Evolutionary conservation across 92 coral and sea anemone species (phyloP).

Genomic region (Paragorgia papillata): DNA sequence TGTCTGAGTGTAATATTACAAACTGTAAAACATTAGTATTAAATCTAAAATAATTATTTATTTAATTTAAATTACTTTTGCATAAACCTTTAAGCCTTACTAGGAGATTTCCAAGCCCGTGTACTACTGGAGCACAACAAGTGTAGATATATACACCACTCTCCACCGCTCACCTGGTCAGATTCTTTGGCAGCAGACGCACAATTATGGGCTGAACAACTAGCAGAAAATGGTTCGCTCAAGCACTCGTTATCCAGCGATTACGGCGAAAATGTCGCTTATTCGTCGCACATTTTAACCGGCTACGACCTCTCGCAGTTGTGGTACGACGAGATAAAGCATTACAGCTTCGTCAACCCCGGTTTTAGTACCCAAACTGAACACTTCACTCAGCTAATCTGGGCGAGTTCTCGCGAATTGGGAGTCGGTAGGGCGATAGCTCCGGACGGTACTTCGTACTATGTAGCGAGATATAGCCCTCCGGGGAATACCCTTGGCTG

Average conservation of each 20-base stretch:
- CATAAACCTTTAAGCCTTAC: constrained; percentile 28
- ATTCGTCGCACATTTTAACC: constrained; percentile 76
- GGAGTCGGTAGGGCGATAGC: constrained; percentile 92
- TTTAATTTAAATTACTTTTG: neutral
- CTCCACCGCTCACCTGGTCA: constrained; percentile 90
- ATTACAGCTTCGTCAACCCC: constrained; percentile 80
- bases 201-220: constrained; percentile 85
- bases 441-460: constrained; percentile 83
- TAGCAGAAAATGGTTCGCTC: constrained; percentile 84
- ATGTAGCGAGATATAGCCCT: constrained; percentile 92
- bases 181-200: constrained; percentile 83
- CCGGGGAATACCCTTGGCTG: constrained; percentile 94
- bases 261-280: constrained; percentile 91
- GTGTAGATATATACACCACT: constrained; percentile 91
- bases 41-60: too few relatives aligned
- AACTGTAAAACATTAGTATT: too few relatives aligned
- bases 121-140: constrained; percentile 88
- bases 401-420: constrained; percentile 86
- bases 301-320: constrained; percentile 81
- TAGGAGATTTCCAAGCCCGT: constrained; percentile 93
- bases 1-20: too few relatives aligned
- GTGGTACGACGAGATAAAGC: constrained; percentile 96
- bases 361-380: constrained; percentile 89
- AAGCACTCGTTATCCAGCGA: constrained; percentile 83
- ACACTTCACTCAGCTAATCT: constrained; percentile 87